These are phyloP conservation scores for Trematomus bernacchii DNA, from an alignment of 2,797 vertebrate species.

Conservation along the genomic window DNA sequence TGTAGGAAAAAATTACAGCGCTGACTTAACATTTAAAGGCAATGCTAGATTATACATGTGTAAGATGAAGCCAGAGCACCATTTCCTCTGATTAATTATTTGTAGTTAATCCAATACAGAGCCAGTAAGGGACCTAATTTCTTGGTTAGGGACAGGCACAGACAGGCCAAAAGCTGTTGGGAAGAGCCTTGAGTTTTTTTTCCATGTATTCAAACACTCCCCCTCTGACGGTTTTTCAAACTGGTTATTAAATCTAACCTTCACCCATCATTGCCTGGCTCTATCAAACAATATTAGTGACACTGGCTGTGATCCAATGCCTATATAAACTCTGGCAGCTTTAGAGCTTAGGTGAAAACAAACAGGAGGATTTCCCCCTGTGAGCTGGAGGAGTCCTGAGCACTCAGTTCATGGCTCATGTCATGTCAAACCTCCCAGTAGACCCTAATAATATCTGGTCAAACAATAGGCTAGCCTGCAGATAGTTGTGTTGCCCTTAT, in stretches of 20 bases:
- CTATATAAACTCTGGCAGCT: conserved; percentile 57
- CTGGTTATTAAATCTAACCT: conserved; percentile 24
- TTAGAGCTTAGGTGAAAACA: conserved; percentile 67
- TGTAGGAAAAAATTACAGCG: background rate
- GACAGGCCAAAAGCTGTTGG: conserved; percentile 24
- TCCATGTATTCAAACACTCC: conserved; percentile 16
- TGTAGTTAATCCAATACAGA: conserved; percentile 48
- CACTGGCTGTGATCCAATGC: conserved; percentile 20
- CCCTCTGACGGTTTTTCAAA: background rate
- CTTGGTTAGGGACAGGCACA: conserved; percentile 28
- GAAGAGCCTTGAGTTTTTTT: background rate
- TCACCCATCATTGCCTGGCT: conserved; percentile 24
- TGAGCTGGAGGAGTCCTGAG: conserved; percentile 38
- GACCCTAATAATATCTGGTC: conserved; percentile 21
- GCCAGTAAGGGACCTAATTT: conserved; percentile 29
- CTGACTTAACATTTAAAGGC: conserved; percentile 38
- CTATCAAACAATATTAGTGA: conserved; percentile 37
- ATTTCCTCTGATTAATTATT: conserved; percentile 74
- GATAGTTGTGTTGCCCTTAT: conserved; percentile 10
- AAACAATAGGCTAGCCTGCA: conserved; percentile 17
- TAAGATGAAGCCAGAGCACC: conserved; percentile 53
- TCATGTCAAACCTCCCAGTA: conserved; percentile 23
- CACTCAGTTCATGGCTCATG: conserved; percentile 8
- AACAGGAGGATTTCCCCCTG: conserved; percentile 51
- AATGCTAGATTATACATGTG: conserved; percentile 72